A percentile compares a stretch with the other conserved stretches of the same genome.
Evolutionary conservation across 2,113 vertebrate species (phyloP).

Genomic region (Rhinoptilus africanus): DNA sequence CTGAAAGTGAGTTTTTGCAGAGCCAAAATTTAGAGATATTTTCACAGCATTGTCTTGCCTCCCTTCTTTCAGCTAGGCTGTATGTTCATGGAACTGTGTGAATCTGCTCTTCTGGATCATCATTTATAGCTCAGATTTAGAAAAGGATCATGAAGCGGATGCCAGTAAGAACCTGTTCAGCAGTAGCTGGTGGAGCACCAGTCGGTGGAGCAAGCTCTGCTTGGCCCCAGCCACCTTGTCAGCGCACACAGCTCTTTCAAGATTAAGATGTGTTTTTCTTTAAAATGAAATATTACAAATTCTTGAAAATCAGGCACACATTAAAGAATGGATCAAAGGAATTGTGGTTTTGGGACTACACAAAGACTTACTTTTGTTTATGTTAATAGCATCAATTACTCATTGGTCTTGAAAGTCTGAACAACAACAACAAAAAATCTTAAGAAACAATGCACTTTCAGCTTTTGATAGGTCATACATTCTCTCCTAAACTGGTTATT

Average conservation of each 20-base stretch:
- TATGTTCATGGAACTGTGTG: not conserved
- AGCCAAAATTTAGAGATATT: not conserved
- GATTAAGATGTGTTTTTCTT: slow-evolving; percentile 33
- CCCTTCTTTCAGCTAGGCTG: not conserved
- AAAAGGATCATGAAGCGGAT: not conserved
- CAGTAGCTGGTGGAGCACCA: not conserved
- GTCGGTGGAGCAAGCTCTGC: not conserved
- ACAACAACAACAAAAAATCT: not conserved
- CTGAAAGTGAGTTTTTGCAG: not conserved
- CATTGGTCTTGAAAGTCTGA: slow-evolving; percentile 56
- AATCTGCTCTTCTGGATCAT: slow-evolving; percentile 1
- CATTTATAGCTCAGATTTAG: slow-evolving; percentile 5
- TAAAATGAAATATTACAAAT: slow-evolving; percentile 62
- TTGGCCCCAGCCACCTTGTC: not conserved
- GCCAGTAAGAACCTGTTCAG: not conserved
- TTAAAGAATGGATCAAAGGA: slow-evolving; percentile 52
- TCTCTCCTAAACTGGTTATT: not conserved
- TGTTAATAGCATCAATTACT: slow-evolving; percentile 49
- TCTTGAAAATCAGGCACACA: slow-evolving; percentile 42
- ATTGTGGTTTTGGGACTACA: slow-evolving; percentile 46
- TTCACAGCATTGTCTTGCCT: not conserved
- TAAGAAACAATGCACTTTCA: slow-evolving; percentile 23
- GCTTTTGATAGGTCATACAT: not conserved
- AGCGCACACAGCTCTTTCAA: slow-evolving; percentile 7
- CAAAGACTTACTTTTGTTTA: slow-evolving; percentile 51